Base-by-base conservation (phyloP, 2,113 vertebrate genomes). In the Variabilichromis moorii region DNA sequence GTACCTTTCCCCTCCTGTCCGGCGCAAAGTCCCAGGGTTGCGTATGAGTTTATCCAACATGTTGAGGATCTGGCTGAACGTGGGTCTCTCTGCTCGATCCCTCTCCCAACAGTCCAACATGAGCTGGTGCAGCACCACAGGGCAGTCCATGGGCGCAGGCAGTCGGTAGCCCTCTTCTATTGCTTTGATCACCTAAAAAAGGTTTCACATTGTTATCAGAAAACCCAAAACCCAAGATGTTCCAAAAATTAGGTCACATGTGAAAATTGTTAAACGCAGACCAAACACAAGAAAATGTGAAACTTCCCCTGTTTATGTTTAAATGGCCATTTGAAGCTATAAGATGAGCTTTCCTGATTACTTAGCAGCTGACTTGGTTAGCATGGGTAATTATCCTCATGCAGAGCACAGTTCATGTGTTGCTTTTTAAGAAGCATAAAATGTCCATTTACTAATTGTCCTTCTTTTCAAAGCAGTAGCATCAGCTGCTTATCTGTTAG, bases 1-100 rank as follows among this genome's bases (percentile, higher is more conserved):
- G 13, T 85, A 99, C 98, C 98, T 98, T 94, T 98, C 98, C 0
- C 96, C 97, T 89, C 98, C 98, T 1, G 97, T 99, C 94, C 98
- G 97, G 95, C 99, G 99, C 91, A 99, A 96, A 88, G 98, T 99
- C 92, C 97, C 98, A 33, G 98, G 98, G 91, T 99, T 99, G 71
- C 98, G 98, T 94, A 99, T 99, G 84, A 99, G 98, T 95, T 99
- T 99, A 92, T 99, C 98, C 96, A 99, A 94, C 98, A 99, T 99
- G 97, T 98, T 99, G 95, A 99, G 98, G 10, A 99, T 99, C 96
- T 99, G 98, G 84, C 97, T 98, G 90, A 99, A 99, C 85, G 98
- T 99, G 80, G 98, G 98, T 86, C 98, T 97, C 95, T 99, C 98
- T 0, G 97, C 97, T 40, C 98, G 93, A 66, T 99, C 98, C 86